Evolutionary conservation across 1,140 invertebrate genomes (phyloP), one percentile per base, ranked within the genome.

Genomic region (Lepeophtheirus salmonis): DNA sequence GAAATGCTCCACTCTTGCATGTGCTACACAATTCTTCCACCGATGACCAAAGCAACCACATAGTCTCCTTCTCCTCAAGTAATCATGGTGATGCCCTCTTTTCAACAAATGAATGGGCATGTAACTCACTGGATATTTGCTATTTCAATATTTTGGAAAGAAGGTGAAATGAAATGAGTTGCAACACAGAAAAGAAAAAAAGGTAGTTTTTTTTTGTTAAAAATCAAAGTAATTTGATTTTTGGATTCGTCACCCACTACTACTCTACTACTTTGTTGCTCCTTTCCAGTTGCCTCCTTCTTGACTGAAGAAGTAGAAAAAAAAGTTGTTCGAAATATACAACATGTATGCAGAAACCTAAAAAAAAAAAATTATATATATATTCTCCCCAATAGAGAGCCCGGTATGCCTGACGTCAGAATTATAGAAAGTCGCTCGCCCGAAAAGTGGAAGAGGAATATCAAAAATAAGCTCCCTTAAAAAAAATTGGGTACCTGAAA

Each of bases 401-500:
- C 30, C 30, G 30, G 30, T n/a, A 41, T 6, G 30, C 30, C 6
- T 41, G 30, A 41, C 30, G 30, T 41, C 30, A 41, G 30, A 41
- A n/a, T 10, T n/a, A 10, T 10, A n/a, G n/a, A 41, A 41, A n/a
- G 6, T n/a, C 30, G 30, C 30, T 41, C 30, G n/a, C 30, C 30
- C 30, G n/a, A 52, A 52, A 52, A 52, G 50, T 4, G 50, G 50
- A 52, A 18, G 18, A n/a, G 50, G 14, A 52, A 16, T 4, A 12
- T 52, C 3, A 13, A 18, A 52, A 52, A n/a, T n/a, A 18, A 52
- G 50, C 16, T 52, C 20, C 14, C 14, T 16, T 16, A 10, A 16
- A 52, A 20, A 52, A 52, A 52, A 52, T 41, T 16, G 50, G 20
- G 20, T n/a, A 20, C 50, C 30, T 41, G n/a, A 41, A 41, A 41